Percentiles rank a stretch among this genome's conserved stretches.
Conservation (phyloP, 2,888 invertebrate genomes). For the Cactoblastis cactorum region DNA sequence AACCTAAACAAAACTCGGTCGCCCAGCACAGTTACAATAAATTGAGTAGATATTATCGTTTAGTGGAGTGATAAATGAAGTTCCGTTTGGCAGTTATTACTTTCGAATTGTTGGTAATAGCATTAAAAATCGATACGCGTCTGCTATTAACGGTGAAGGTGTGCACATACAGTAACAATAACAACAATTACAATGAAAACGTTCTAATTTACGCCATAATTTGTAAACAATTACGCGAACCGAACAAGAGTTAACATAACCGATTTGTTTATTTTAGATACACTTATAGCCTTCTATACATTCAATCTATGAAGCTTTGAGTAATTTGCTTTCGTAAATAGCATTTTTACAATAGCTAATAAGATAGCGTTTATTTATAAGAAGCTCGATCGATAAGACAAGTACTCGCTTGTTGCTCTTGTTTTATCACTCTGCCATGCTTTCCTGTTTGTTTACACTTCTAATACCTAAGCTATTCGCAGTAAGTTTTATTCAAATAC, state of each 20-base stretch:
- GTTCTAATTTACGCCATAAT: constrained; percentile 42
- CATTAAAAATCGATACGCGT: background rate
- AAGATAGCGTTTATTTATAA: background rate
- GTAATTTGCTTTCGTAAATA: constrained; percentile 15
- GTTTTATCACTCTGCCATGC: too few relatives aligned
- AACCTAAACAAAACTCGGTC: too few relatives aligned
- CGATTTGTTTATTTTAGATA: constrained; percentile 38
- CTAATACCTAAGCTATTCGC: too few relatives aligned
- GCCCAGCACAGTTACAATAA: too few relatives aligned
- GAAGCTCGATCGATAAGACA: background rate
- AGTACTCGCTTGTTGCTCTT: background rate
- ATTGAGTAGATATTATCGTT: too few relatives aligned
- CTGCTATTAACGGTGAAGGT: background rate
- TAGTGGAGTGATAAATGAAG: too few relatives aligned
- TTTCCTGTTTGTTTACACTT: too few relatives aligned
- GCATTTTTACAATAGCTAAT: background rate
- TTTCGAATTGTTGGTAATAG: background rate
- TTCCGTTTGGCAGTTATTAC: too few relatives aligned
- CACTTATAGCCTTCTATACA: constrained; percentile 32
- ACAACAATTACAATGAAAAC: constrained; percentile 27
- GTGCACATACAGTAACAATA: background rate
- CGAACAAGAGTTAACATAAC: constrained; percentile 25
- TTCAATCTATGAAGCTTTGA: constrained; percentile 33
- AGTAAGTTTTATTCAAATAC: too few relatives aligned
- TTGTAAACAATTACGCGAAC: constrained; percentile 41